Base-by-base conservation (phyloP, 2,113 vertebrate genomes). In the Nibea coibor region DNA sequence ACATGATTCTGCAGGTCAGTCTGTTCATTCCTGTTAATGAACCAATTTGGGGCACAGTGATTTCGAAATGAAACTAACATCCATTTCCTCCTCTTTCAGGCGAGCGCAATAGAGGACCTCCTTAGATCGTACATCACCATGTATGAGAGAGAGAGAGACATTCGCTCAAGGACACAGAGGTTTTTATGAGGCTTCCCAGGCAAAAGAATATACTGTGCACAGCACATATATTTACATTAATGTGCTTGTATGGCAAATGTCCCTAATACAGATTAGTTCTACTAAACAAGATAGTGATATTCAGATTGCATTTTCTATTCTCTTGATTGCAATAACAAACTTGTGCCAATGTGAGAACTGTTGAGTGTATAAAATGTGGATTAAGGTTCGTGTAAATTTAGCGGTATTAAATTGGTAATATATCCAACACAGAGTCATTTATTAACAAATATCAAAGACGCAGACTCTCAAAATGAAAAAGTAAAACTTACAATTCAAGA, bases 91-190 rank as follows among this genome's bases (percentile, higher is more conserved):
- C 4, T 22, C 72, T 82, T 72, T 31, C 82, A 99, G 97, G 97
- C 97, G 61, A 92, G 96, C 91, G 96, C 96, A 84, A 98, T 99
- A 92, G 97, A 96, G 3, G 97, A 99, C 89, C 94, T 99, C 53
- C 73, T 99, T 75, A 95, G 93, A 7, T 99, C 98, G 0, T 99
- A 99, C 0, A 78, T 97, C 43, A 94, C 58, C 67, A 94, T 96
- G 92, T 94, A 98, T 63, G 88, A 96, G 92, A 91, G 75, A 1
- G 67, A 92, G 75, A 89, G 76, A 51, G 56, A 84, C 8, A 92
- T 69, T 35, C 93, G 69, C 59, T 94, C 94, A 1, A 95, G 83
- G 66, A 94, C 86, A 10, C 14, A 76, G 35, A 65, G 45, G 26
- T 80, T 92, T 28, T 69, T 84, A 6, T 93, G 80, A 89, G 42